Evolutionary conservation across 2,797 vertebrate species (phyloP).

Genomic region (Argentina silus): DNA sequence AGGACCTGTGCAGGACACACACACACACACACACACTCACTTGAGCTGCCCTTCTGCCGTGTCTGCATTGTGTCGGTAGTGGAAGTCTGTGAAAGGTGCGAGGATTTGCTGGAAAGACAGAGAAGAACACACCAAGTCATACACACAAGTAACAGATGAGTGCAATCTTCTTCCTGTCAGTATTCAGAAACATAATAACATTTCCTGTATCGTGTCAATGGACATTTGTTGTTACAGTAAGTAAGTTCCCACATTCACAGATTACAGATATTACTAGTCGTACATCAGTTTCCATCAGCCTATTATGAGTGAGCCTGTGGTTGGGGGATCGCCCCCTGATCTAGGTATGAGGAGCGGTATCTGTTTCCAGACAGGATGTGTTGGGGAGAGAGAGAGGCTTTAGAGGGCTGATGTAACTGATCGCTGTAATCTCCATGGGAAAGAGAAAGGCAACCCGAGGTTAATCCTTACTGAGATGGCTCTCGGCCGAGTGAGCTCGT

Average conservation of each 20-base stretch:
- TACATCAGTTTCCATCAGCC: constrained; percentile 14
- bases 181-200: neutral
- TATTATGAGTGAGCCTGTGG: constrained; percentile 23
- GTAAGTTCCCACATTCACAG: too few relatives aligned
- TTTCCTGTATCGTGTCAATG: constrained; percentile 8
- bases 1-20: constrained; percentile 2
- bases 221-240: too few relatives aligned
- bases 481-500: constrained; percentile 25
- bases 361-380: constrained; percentile 54
- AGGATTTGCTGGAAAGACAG: constrained; percentile 89
- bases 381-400: constrained; percentile 23
- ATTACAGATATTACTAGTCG: neutral
- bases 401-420: constrained; percentile 46
- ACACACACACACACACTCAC: constrained; percentile 79
- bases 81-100: constrained; percentile 98
- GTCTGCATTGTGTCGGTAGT: constrained; percentile 99
- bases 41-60: constrained; percentile 96
- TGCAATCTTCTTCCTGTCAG: neutral
- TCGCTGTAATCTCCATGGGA: constrained; percentile 63
- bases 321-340: constrained; percentile 22
- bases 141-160: neutral
- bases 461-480: constrained; percentile 46
- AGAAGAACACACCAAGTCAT: neutral
- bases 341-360: constrained; percentile 27
- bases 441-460: constrained; percentile 40